Evolutionary conservation across 2,888 invertebrate species (phyloP).

Genomic region (Pachymerium ferrugineum): DNA sequence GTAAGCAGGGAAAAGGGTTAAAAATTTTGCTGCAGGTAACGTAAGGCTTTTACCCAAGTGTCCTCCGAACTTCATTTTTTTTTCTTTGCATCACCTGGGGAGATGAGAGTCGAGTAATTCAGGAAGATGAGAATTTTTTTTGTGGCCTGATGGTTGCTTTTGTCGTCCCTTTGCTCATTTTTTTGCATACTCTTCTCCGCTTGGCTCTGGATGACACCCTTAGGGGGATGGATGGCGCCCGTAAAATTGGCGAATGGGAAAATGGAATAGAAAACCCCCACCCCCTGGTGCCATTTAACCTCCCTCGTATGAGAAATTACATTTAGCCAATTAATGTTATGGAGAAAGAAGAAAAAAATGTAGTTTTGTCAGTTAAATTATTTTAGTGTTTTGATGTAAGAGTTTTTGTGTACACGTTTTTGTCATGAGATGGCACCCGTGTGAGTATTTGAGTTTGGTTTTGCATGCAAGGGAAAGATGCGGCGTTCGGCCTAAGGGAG

Average conservation of each 20-base stretch:
- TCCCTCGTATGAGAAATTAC: too few relatives aligned
- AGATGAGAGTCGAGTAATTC: slow-evolving; percentile 5
- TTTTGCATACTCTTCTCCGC: slow-evolving; percentile 11
- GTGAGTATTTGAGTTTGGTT: slow-evolving; percentile 20
- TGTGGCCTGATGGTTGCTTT: slow-evolving; percentile 27
- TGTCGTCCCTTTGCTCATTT: slow-evolving; percentile 25
- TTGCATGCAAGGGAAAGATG: slow-evolving; percentile 9
- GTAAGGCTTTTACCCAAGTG: not conserved
- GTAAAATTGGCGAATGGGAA: slow-evolving; percentile 6
- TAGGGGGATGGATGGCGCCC: slow-evolving; percentile 27
- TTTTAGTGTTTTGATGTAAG: too few relatives aligned
- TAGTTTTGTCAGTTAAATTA: too few relatives aligned
- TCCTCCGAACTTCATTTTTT: slow-evolving; percentile 17
- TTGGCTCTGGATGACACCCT: slow-evolving; percentile 20
- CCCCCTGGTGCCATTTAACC: too few relatives aligned
- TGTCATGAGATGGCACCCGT: not conserved
- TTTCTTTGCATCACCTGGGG: not conserved
- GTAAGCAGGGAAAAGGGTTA: slow-evolving; percentile 40
- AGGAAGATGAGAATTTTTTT: slow-evolving; percentile 23
- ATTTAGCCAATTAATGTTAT: too few relatives aligned
- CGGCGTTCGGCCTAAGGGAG: slow-evolving; percentile 10
- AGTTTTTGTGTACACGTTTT: slow-evolving; percentile 6
- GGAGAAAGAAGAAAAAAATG: too few relatives aligned
- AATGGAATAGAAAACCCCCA: not conserved
- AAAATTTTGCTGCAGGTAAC: slow-evolving; percentile 27